Base-by-base conservation (phyloP, 2,888 invertebrate genomes). In the Rhagophthalmus giganteus region DNA sequence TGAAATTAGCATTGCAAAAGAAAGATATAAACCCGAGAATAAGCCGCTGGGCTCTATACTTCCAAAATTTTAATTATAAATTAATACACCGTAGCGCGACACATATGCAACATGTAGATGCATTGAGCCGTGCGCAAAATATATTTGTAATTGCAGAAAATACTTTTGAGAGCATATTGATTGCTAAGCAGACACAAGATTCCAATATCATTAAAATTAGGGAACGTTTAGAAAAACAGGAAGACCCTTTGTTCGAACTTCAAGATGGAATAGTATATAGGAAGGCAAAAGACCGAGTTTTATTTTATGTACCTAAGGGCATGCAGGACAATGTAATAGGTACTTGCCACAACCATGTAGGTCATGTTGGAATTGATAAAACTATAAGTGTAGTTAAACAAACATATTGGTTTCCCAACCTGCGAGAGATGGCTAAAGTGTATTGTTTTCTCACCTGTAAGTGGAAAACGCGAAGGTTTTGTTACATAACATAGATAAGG, bases 21-120 rank as follows among this genome's bases (percentile, higher is more conserved):
- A 59, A 62, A 37, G 61, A 66, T 7, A 57, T 69, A 8, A 65
- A 65, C 49, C 61, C 63, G 0, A 54, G 65, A 25, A 69, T 70
- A 24, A 35, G 53, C 11, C 14, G 68, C 15, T 69, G 69, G 70
- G 53, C 59, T 30, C 34, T 64, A 4, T 14, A n/a, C 3, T 28
- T 41, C 7, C 34, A 41, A 33, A 66, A 47, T 32, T 47, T 16
- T 39, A 9, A 39, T 39, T 47, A 47, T 32, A 16, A 2, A 1
- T 1, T 39, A 3, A 27, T 32, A 6, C 46, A 46, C 31, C 8
- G 24, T 6, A n/a, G 9, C 14, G 16, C n/a, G 6, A 28, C 13
- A 1, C 41, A 35, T n/a, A 55, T 60, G 58, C 12, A 32, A 5
- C 59, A 59, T 28, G 58, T 58, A 0, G 60, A 63, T 15, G 51